These are phyloP conservation scores for Polyodon spathula DNA, from an alignment of 2,113 vertebrate species.

Conservation along the genomic window DNA sequence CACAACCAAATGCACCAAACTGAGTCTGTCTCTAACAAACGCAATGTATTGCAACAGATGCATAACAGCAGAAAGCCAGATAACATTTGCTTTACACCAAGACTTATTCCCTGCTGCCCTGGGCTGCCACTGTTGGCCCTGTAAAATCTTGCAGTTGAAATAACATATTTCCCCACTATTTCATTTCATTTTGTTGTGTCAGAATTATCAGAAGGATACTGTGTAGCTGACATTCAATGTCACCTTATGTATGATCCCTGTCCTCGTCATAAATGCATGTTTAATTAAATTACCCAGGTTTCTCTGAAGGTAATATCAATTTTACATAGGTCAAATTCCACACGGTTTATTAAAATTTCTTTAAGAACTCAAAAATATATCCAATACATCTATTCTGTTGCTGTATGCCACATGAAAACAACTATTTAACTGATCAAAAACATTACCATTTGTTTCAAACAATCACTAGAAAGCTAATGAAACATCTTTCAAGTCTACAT, in stretches of 20 bases:
- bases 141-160: background rate
- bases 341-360: background rate
- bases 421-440: conserved; percentile 8
- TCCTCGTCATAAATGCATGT: conserved; percentile 33
- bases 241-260: conserved; percentile 2
- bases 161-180: background rate
- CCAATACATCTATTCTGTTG: background rate
- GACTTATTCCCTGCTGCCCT: background rate
- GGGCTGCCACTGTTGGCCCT: background rate
- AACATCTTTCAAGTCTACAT: background rate
- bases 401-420: background rate
- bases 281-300: conserved; percentile 28
- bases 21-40: no score
- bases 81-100: background rate
- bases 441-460: background rate
- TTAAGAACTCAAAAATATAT: background rate
- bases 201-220: background rate
- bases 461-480: background rate
- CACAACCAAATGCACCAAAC: no score
- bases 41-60: no score
- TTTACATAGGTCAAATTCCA: background rate
- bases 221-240: no score
- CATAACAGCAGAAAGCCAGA: background rate
- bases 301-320: conserved; percentile 1
- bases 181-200: background rate